Evolutionary conservation across 2,113 vertebrate species (phyloP).

Genomic region (Neolamprologus falcicula): DNA sequence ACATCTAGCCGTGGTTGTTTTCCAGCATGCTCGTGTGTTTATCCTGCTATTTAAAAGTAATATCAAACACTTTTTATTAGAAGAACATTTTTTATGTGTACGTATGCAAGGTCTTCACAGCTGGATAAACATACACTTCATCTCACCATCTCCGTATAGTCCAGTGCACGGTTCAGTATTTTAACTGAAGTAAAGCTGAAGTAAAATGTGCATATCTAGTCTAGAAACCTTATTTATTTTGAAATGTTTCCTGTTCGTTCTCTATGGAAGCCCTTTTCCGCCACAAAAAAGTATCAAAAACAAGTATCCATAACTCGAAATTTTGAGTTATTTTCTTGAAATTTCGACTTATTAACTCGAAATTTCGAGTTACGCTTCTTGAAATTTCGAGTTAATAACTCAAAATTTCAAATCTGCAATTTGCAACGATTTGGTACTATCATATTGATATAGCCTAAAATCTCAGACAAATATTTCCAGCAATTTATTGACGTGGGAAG

Average conservation of each 20-base stretch:
- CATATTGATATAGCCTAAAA: background rate
- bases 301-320: background rate
- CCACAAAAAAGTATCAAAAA: background rate
- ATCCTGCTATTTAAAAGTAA: background rate
- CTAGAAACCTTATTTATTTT: background rate
- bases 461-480: background rate
- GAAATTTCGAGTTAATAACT: background rate
- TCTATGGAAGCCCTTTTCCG: background rate
- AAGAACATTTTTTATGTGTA: background rate
- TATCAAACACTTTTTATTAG: background rate
- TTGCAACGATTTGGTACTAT: background rate
- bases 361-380: background rate
- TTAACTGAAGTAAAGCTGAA: background rate
- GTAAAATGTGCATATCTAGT: background rate
- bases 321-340: background rate
- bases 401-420: background rate
- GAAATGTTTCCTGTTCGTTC: background rate
- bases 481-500: background rate
- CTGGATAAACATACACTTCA: background rate
- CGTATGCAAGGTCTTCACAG: background rate
- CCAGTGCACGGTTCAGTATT: background rate
- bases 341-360: background rate
- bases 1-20: background rate
- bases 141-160: background rate
- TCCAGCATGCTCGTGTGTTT: background rate